Evolutionary conservation across 2,797 vertebrate genomes (phyloP).

Genomic region (Enteromius argenteus): DNA sequence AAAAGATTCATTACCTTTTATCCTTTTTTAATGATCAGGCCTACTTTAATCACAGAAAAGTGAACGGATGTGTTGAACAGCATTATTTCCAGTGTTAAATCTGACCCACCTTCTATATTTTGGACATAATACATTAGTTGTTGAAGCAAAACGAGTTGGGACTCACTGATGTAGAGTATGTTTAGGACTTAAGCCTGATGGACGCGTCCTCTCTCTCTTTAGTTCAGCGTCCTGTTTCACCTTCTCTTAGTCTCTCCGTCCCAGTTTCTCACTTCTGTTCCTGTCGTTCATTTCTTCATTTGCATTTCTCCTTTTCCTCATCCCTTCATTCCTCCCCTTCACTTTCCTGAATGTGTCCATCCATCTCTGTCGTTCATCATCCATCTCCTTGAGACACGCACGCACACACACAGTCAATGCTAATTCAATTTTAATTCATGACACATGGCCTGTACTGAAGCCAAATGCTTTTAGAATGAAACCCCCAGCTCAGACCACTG

Average conservation of each 20-base stretch:
- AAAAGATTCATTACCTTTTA: not conserved
- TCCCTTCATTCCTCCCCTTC: constrained; percentile 45
- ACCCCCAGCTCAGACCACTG: constrained; percentile 3
- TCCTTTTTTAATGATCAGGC: not conserved
- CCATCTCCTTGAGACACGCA: constrained; percentile 46
- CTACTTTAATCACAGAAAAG: not conserved
- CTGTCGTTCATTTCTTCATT: constrained; percentile 23
- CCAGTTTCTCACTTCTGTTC: constrained; percentile 33
- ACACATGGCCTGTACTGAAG: constrained; percentile 50
- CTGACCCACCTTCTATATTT: not conserved
- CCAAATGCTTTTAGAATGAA: constrained; percentile 44
- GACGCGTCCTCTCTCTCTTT: constrained; percentile 24
- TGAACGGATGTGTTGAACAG: not conserved
- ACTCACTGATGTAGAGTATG: not conserved
- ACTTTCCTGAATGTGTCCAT: constrained; percentile 63
- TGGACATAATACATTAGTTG: not conserved
- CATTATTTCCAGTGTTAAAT: not conserved
- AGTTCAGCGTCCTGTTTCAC: constrained; percentile 35
- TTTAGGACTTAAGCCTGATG: constrained; percentile 17
- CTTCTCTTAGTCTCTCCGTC: constrained; percentile 22
- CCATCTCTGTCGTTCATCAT: constrained; percentile 69
- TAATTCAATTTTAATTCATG: constrained; percentile 57
- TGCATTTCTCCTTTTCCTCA: constrained; percentile 11
- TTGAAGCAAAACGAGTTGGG: not conserved
- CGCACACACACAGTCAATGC: constrained; percentile 33